Percentiles rank a stretch among this genome's conserved stretches.
These are phyloP conservation scores for Shinisaurus crocodilurus DNA, from an alignment of 2,113 vertebrate genomes.

Conservation along the genomic window DNA sequence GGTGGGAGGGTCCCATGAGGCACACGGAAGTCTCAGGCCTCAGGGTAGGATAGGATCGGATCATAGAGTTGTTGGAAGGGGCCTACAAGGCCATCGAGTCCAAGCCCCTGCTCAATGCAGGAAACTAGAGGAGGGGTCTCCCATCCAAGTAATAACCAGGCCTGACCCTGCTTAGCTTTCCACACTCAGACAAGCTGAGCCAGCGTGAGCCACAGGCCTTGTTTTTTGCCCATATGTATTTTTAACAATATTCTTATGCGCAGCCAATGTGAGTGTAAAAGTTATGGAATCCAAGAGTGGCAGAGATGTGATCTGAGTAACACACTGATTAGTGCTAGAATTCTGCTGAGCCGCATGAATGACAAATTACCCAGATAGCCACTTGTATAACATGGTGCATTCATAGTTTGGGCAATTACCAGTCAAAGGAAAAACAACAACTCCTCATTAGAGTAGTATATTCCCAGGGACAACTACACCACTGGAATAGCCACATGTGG, in stretches of 20 bases:
- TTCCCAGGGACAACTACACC: neutral
- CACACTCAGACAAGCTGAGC: no score
- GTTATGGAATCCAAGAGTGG: constrained; percentile 17
- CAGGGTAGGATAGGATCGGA: no score
- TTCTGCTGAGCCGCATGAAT: neutral
- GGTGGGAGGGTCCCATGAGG: no score
- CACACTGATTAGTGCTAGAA: no score
- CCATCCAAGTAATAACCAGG: no score
- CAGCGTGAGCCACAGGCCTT: no score
- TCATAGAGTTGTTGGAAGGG: no score
- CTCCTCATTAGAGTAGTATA: neutral
- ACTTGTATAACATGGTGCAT: neutral
- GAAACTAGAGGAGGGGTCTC: no score
- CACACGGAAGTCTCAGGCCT: no score
- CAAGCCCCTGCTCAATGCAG: no score
- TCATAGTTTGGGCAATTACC: neutral
- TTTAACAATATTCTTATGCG: constrained; percentile 56
- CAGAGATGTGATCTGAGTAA: neutral
- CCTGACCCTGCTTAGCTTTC: no score
- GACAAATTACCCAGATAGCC: neutral
- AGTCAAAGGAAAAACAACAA: neutral
- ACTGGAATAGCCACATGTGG: neutral
- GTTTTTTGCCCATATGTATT: constrained; percentile 12
- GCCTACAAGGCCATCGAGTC: no score
- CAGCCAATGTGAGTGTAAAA: constrained; percentile 62